Evolutionary conservation across 2,888 invertebrate genomes (phyloP).

Genomic region (Seira musarum): DNA sequence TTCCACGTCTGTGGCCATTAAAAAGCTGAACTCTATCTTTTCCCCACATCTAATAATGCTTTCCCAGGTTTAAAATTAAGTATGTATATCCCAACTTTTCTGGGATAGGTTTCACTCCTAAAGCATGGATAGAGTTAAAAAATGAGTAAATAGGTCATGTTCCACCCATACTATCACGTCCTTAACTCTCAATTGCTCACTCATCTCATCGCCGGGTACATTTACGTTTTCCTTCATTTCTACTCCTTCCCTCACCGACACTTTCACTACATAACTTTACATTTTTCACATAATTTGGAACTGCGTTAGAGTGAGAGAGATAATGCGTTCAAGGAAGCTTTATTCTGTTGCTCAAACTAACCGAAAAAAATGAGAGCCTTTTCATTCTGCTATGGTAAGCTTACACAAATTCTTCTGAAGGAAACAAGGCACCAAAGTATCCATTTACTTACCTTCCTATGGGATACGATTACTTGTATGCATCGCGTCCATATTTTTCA

Average conservation of each 20-base stretch:
- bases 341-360: not conserved
- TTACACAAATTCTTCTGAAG: not conserved
- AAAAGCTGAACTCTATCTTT: not conserved
- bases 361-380: not conserved
- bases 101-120: not conserved
- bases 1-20: not conserved
- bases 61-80: conserved; percentile 8
- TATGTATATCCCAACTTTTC: not conserved
- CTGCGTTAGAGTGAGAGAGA: not conserved
- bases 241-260: not conserved
- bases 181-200: not conserved
- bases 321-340: not conserved
- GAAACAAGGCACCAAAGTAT: conserved; percentile 28
- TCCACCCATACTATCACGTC: conserved; percentile 2
- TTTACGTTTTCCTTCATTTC: not conserved
- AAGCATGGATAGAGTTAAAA: not conserved
- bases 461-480: not conserved
- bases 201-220: not conserved
- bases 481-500: conserved; percentile 37
- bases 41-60: not conserved
- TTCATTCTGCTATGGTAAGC: not conserved
- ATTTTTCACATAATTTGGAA: conserved; percentile 4
- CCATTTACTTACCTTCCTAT: not conserved
- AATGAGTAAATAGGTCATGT: conserved; percentile 34
- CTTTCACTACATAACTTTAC: not conserved